Evolutionary conservation across 2,113 vertebrate species (phyloP).

Genomic region (Phaethornis superciliosus): DNA sequence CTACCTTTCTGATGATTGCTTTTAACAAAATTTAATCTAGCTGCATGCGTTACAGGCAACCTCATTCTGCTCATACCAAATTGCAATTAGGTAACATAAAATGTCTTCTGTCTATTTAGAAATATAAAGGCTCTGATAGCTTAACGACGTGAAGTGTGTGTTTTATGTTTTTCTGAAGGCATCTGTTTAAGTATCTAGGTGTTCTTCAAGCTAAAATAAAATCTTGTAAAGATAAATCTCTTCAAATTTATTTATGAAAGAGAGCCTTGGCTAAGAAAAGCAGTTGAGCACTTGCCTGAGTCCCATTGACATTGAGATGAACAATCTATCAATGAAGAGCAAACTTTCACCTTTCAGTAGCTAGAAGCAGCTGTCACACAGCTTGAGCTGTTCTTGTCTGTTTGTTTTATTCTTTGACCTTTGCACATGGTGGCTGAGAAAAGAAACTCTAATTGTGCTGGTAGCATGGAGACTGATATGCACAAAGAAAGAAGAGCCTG

Average conservation of each 20-base stretch:
- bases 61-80: not conserved
- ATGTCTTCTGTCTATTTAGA: not conserved
- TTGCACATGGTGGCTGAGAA: not conserved
- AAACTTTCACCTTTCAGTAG: not conserved
- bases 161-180: not conserved
- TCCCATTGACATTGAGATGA: not conserved
- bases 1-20: not conserved
- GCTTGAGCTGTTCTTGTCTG: not conserved
- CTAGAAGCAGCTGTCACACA: not conserved
- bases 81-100: not conserved
- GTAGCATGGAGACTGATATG: not conserved
- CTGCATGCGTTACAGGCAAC: not conserved
- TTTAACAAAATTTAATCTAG: conserved; percentile 2
- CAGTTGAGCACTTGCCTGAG: not conserved
- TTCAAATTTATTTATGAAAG: not conserved
- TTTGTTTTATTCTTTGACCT: not conserved
- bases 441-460: not conserved
- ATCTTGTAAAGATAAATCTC: not conserved
- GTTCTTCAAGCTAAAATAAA: not conserved
- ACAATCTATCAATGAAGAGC: not conserved
- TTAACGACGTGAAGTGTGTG: not conserved
- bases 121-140: not conserved
- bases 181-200: not conserved
- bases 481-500: not conserved
- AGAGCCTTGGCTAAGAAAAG: not conserved